Conservation (phyloP, 2,888 invertebrate species). For the Cynaeus angustus region DNA sequence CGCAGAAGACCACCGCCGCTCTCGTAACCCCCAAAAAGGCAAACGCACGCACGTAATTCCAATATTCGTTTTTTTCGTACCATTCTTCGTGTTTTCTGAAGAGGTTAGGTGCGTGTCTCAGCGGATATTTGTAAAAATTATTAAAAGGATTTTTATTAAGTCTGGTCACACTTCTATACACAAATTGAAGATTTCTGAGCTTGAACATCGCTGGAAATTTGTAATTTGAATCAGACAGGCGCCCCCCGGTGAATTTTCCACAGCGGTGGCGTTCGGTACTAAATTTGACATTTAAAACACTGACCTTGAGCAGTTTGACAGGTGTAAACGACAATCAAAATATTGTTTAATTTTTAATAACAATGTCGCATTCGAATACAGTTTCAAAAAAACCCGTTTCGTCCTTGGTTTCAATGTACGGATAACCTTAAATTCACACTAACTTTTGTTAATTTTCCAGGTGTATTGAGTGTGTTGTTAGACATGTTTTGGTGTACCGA, state of each 20-base stretch:
- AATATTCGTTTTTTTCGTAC: neutral
- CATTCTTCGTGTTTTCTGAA: neutral
- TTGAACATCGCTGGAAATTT: neutral
- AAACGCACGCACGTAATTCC: neutral
- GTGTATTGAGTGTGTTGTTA: constrained; percentile 58
- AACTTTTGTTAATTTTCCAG: too few species aligned
- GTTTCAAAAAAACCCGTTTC: constrained; percentile 9
- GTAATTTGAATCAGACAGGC: too few species aligned
- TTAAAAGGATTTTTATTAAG: neutral
- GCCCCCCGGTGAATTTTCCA: too few species aligned
- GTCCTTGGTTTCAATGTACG: constrained; percentile 45
- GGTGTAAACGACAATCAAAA: too few species aligned
- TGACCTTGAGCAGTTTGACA: too few species aligned
- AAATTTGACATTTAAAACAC: too few species aligned
- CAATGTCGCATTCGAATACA: neutral
- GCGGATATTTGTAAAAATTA: neutral
- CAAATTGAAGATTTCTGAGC: neutral
- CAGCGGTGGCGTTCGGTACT: too few species aligned
- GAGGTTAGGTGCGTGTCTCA: neutral
- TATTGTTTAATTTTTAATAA: too few species aligned
- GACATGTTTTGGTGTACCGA: constrained; percentile 57
- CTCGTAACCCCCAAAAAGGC: constrained; percentile 7
- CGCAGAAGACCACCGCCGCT: constrained; percentile 9
- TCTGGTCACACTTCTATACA: neutral
- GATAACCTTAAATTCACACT: too few species aligned